Conservation (phyloP, 2,888 invertebrate genomes). For the Acrobasis consociella region DNA sequence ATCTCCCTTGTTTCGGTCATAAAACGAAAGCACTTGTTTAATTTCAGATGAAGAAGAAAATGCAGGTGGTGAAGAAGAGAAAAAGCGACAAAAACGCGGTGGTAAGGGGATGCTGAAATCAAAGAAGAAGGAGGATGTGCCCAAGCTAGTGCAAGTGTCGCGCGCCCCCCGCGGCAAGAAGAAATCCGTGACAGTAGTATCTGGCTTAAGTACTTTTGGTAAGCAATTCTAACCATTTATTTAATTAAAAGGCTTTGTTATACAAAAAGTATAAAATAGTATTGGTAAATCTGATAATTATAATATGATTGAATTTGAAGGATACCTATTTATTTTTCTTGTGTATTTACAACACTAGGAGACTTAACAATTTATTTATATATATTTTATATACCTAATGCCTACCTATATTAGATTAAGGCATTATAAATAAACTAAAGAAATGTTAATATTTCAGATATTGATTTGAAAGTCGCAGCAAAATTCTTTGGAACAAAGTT, state of each 20-base stretch:
- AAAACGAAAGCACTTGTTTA: background rate
- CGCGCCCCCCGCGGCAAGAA: slow-evolving; percentile 98
- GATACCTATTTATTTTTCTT: too few species aligned
- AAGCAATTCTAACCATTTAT: slow-evolving; percentile 16
- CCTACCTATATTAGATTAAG: too few species aligned
- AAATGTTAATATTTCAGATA: slow-evolving; percentile 84
- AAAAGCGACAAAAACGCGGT: slow-evolving; percentile 97
- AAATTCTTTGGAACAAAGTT: slow-evolving; percentile 99
- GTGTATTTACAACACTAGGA: too few species aligned
- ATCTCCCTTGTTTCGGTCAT: background rate
- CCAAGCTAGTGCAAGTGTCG: slow-evolving; percentile 92
- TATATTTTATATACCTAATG: too few species aligned
- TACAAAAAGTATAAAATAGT: too few species aligned
- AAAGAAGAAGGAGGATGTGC: slow-evolving; percentile 96
- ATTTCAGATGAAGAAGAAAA: slow-evolving; percentile 84
- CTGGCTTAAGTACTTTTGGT: slow-evolving; percentile 97
- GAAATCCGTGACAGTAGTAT: slow-evolving; percentile 98
- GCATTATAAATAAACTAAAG: too few species aligned
- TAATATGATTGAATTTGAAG: too few species aligned
- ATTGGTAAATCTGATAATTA: too few species aligned
- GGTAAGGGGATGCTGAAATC: slow-evolving; percentile 98
- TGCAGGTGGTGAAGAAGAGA: slow-evolving; percentile 93
- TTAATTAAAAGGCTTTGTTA: too few species aligned
- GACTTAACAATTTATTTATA: too few species aligned
- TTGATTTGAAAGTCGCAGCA: slow-evolving; percentile 98